These are phyloP conservation scores for Helleia helle DNA, from an alignment of 2,888 invertebrate genomes.

Conservation along the genomic window DNA sequence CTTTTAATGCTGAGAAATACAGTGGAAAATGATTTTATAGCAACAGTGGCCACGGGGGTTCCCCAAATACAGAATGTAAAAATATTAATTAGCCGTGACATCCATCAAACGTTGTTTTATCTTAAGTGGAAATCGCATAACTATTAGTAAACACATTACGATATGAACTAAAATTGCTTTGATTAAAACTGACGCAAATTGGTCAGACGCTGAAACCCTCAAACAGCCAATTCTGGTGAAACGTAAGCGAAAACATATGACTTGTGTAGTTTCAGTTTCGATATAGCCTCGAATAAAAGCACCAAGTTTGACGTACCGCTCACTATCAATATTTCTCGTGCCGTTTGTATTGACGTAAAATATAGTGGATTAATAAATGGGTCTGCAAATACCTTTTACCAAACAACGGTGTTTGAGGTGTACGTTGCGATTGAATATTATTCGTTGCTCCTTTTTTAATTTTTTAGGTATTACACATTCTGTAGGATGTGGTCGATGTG, in stretches of 20 bases:
- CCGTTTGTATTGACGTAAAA: slow-evolving; percentile 27
- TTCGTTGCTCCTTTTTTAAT: not conserved
- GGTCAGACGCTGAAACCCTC: not conserved
- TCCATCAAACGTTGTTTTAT: no score
- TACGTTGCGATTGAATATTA: not conserved
- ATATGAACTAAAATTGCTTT: not conserved
- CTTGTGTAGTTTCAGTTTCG: not conserved
- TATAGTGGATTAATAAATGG: slow-evolving; percentile 28
- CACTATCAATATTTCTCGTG: slow-evolving; percentile 30
- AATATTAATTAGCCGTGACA: no score
- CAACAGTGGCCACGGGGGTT: no score
- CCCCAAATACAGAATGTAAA: no score
- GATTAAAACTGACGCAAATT: slow-evolving; percentile 2
- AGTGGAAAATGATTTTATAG: no score
- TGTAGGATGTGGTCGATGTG: no score
- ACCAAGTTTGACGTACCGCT: slow-evolving; percentile 19
- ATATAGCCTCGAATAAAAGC: slow-evolving; percentile 14
- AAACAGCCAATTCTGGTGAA: not conserved
- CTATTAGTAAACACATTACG: no score
- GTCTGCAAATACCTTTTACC: slow-evolving; percentile 22
- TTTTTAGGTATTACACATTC: no score
- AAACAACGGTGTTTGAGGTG: slow-evolving; percentile 20
- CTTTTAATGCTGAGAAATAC: no score
- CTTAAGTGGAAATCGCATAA: no score
- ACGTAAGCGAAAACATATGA: not conserved